Evolutionary conservation across 2,113 vertebrate genomes (phyloP).

Genomic region (Patagioenas fasciata): DNA sequence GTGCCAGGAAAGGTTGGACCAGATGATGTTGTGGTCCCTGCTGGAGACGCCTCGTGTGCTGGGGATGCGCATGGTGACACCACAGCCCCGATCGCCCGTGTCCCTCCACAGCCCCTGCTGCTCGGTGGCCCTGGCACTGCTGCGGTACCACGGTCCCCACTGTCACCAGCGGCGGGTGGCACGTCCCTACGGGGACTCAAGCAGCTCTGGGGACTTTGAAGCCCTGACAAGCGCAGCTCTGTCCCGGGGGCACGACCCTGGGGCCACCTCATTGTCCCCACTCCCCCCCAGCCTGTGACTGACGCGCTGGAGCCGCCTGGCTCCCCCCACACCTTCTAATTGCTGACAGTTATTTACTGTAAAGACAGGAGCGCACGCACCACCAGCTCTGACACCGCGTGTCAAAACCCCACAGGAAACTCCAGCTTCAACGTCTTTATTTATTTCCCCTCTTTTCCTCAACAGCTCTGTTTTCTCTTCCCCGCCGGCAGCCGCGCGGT

Average conservation of each 20-base stretch:
- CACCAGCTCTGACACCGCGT: conserved; percentile 21
- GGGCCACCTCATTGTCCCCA: not conserved
- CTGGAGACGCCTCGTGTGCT: no score
- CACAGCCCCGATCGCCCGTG: no score
- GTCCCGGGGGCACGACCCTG: not conserved
- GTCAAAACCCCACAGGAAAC: conserved; percentile 49
- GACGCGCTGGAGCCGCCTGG: not conserved
- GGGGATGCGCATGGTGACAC: no score
- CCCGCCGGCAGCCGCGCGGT: not conserved
- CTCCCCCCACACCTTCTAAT: not conserved
- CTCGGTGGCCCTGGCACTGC: not conserved
- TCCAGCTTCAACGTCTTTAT: not conserved
- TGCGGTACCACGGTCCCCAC: not conserved
- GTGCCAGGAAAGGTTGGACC: no score
- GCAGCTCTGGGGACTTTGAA: not conserved
- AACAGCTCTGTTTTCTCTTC: not conserved
- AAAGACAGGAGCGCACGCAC: conserved; percentile 32
- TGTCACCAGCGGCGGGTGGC: not conserved
- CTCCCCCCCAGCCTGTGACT: accelerated
- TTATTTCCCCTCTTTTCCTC: not conserved
- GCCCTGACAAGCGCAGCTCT: not conserved
- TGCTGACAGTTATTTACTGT: conserved; percentile 53
- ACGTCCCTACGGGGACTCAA: accelerated
- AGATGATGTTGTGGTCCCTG: no score
- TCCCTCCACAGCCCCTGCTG: no score